Percentiles rank a stretch among this genome's conserved stretches.
Evolutionary conservation across 2,888 invertebrate species (phyloP).

Genomic region (Lumbricus terrestris): DNA sequence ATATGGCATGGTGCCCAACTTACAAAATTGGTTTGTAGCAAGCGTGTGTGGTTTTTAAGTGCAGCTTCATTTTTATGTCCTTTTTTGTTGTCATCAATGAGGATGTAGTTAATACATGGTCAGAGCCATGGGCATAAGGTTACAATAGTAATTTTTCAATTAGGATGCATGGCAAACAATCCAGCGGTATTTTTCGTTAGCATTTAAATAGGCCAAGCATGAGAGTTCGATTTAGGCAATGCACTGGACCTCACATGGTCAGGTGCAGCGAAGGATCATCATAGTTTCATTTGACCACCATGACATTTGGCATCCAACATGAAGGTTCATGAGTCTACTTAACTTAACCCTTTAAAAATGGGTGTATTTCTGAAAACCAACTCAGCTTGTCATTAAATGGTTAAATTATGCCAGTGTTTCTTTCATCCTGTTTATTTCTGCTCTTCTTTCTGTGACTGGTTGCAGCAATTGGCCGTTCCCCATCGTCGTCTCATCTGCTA

Average conservation of each 20-base stretch:
- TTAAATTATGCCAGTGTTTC: too few relatives aligned
- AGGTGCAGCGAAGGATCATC: too few relatives aligned
- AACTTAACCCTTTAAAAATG: too few relatives aligned
- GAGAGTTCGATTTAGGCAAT: neutral
- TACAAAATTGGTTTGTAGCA: too few relatives aligned
- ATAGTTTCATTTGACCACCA: too few relatives aligned
- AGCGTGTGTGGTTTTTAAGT: too few relatives aligned
- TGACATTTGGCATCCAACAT: neutral
- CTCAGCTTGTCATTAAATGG: too few relatives aligned
- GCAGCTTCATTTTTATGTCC: too few relatives aligned
- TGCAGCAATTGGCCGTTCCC: conserved; percentile 74
- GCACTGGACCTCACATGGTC: neutral
- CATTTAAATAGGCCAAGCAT: neutral
- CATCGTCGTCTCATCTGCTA: conserved; percentile 96
- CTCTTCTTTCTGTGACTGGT: neutral
- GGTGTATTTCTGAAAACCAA: too few relatives aligned
- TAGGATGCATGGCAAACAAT: neutral
- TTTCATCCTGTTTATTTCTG: neutral
- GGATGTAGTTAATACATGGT: neutral
- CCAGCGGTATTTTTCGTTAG: neutral
- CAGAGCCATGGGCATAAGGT: neutral
- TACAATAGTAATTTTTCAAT: neutral
- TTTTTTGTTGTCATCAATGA: neutral
- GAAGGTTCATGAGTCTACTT: neutral
- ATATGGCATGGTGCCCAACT: too few relatives aligned